Evolutionary conservation across 2,888 invertebrate genomes (phyloP).

Genomic region (Anoplius nigerrimus): DNA sequence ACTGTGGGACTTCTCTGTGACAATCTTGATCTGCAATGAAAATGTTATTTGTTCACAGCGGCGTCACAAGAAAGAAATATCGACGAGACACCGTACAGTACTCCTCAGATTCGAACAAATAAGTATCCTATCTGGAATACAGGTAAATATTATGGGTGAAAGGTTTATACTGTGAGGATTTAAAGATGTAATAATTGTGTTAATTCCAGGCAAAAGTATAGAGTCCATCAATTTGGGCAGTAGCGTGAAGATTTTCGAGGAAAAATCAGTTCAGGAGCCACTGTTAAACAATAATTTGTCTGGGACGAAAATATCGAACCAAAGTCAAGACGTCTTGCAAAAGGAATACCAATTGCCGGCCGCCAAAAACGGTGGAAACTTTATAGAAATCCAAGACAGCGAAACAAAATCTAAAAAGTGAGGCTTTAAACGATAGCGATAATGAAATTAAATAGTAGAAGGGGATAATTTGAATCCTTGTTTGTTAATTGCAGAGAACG

Average conservation of each 20-base stretch:
- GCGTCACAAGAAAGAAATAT: constrained; percentile 17
- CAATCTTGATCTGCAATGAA: too few species aligned
- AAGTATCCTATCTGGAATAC: constrained; percentile 9
- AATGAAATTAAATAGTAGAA: background rate
- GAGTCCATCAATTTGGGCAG: constrained; percentile 79
- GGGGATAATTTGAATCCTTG: too few species aligned
- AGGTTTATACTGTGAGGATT: too few species aligned
- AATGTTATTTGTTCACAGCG: constrained; percentile 1
- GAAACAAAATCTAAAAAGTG: background rate
- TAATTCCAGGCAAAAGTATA: constrained; percentile 61
- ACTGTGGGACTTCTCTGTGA: too few species aligned
- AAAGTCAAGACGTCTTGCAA: constrained; percentile 1
- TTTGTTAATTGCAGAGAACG: background rate
- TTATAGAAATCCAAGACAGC: background rate
- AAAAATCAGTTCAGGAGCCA: constrained; percentile 41
- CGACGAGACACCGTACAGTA: background rate
- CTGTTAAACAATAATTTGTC: constrained; percentile 16
- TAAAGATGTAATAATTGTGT: too few species aligned
- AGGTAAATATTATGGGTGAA: too few species aligned
- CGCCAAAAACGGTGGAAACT: background rate
- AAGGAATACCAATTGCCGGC: background rate
- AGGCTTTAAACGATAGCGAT: background rate
- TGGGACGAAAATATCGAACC: background rate
- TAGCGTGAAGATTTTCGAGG: constrained; percentile 79
- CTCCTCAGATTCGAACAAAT: background rate